phyloP scores from a whole-genome alignment of 2,797 vertebrate species.

The Echeneis naucrates region DNA sequence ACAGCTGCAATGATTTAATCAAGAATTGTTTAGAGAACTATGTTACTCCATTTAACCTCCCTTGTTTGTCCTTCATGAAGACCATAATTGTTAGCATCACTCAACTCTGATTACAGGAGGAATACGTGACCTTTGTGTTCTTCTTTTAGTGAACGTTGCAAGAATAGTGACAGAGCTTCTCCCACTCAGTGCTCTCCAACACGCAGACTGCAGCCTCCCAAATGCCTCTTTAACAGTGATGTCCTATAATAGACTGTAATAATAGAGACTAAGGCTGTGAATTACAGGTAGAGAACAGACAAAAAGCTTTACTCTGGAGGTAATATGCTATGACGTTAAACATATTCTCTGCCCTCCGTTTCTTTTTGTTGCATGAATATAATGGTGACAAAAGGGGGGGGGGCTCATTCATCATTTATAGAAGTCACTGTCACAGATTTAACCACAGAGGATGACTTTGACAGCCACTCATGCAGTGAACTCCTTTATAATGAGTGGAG shows the following conservation, averaged over 20 bases:
- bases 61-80: neutral
- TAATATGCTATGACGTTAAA: conserved; percentile 13
- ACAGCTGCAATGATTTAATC: neutral
- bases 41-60: neutral
- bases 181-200: neutral
- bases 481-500: neutral
- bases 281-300: conserved; percentile 15
- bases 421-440: conserved; percentile 34
- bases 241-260: conserved; percentile 1
- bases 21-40: neutral
- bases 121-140: neutral
- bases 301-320: neutral
- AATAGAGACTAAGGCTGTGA: conserved; percentile 6
- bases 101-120: conserved; percentile 4
- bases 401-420: conserved; percentile 50
- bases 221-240: neutral
- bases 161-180: neutral
- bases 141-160: neutral
- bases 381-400: conserved; percentile 20
- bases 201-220: neutral
- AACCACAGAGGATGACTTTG: conserved; percentile 47
- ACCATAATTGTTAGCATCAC: neutral
- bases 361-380: conserved; percentile 31
- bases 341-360: neutral
- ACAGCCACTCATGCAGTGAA: conserved; percentile 39